phyloP scores from a whole-genome alignment of 2,888 invertebrate genomes.

The Flexamia atlantica region DNA sequence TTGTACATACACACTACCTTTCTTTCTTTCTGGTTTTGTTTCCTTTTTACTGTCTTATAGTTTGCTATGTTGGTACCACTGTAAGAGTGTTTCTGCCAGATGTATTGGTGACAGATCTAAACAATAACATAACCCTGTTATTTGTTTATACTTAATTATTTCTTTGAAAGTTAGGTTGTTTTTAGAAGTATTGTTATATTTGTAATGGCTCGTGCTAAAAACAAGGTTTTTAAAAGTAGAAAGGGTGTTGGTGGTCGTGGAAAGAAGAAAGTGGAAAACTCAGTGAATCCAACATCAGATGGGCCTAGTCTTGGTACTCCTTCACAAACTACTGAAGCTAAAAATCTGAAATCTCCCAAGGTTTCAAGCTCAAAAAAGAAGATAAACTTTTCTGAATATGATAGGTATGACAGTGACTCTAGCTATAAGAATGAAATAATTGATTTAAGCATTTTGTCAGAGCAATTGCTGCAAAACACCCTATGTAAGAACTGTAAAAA shows the following conservation, averaged over 20 bases:
- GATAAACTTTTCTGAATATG: conserved; percentile 35
- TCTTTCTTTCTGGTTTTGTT: conserved; percentile 4
- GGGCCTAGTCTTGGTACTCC: not conserved
- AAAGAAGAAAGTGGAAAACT: not conserved
- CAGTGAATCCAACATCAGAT: not conserved
- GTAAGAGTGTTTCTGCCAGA: not conserved
- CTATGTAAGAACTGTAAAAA: conserved; percentile 58
- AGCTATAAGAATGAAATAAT: conserved; percentile 53
- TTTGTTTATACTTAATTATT: not conserved
- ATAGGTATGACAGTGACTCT: not conserved
- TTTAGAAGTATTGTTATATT: not conserved
- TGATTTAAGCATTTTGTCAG: conserved; percentile 35
- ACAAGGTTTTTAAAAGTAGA: conserved; percentile 12
- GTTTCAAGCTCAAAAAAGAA: conserved; percentile 31
- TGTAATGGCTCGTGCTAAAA: conserved; percentile 29
- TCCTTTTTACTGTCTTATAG: not conserved
- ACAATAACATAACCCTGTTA: conserved; percentile 15
- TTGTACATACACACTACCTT: not conserved
- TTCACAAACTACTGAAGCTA: not conserved
- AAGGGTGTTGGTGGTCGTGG: conserved; percentile 32
- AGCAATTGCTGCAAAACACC: conserved; percentile 11
- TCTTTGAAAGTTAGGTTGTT: not conserved
- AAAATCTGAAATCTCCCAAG: not conserved
- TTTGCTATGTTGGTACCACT: conserved; percentile 8
- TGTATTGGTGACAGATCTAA: not conserved